Base-by-base conservation (phyloP, 2,888 invertebrate genomes). In the Drosophila recens region DNA sequence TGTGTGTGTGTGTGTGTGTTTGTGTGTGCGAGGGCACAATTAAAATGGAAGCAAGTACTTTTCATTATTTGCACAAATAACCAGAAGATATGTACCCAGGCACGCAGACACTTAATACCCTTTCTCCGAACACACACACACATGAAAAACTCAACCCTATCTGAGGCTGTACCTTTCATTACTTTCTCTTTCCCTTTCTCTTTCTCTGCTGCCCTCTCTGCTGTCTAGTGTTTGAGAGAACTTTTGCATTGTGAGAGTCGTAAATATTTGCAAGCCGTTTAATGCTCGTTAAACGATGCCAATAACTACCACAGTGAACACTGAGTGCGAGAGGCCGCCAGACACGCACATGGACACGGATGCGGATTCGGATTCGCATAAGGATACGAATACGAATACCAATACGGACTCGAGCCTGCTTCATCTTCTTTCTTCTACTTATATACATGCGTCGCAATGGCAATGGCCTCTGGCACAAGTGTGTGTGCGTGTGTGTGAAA, bases 181-280 rank as follows among this genome's bases (percentile, higher is more conserved):
- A 8, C 51, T 23, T 11, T 15, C 36, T 30, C 10, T 15, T 11
- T n/a, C 27, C 0, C 11, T 17, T 5, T 4, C 13, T 11, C 11
- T 40, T 40, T 6, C 3, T 1, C 10, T 3, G 46, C 1, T 8
- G 1, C 33, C 2, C 13, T 6, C 17, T 13, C 23, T 30, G 27
- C n/a, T 38, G 62, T 27, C 45, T 51, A 42, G 33, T 69, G 51
- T 64, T 66, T 57, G 56, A 48, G 53, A 59, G 61, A 71, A 80
- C 66, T 71, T 75, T 72, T 61, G 73, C 81, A 81, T 80, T 79
- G 84, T 79, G 61, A 67, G 59, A 82, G 65, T 75, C 75, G 79
- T 84, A 82, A 84, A 82, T 82, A 82, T 81, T 84, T 82, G 81
- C 84, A 69, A 79, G 78, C 72, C 82, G 72, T 84, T 82, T 79